Evolutionary conservation across 1,140 invertebrate species (phyloP).

Genomic region (Riptortus pedestris): DNA sequence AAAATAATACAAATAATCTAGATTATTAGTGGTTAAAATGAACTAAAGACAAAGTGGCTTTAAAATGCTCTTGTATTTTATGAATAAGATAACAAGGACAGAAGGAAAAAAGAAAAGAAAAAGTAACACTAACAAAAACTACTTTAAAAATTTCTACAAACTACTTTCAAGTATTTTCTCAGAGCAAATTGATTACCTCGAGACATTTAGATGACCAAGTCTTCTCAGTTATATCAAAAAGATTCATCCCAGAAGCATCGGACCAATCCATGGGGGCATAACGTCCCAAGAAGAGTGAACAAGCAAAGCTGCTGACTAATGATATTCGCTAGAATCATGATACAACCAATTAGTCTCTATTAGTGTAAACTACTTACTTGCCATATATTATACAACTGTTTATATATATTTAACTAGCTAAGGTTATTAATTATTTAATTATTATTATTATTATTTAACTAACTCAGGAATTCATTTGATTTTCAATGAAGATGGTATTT

Average conservation of each 20-base stretch:
- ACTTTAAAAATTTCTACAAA: too few relatives aligned
- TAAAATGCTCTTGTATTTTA: conserved; percentile 63
- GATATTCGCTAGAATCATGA: conserved; percentile 65
- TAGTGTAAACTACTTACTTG: background rate
- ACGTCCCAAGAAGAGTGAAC: conserved; percentile 76
- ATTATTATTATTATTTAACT: too few relatives aligned
- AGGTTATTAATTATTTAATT: too few relatives aligned
- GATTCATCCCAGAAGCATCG: conserved; percentile 94
- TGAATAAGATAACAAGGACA: background rate
- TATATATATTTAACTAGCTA: too few relatives aligned
- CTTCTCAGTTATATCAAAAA: conserved; percentile 73
- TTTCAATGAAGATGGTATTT: too few relatives aligned
- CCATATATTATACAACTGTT: background rate
- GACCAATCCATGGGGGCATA: conserved; percentile 84
- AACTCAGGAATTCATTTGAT: too few relatives aligned
- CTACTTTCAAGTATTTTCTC: too few relatives aligned
- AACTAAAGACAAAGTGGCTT: conserved; percentile 46
- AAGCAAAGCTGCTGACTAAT: conserved; percentile 83
- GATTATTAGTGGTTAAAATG: background rate
- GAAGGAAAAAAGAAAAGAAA: too few relatives aligned
- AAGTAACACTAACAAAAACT: too few relatives aligned
- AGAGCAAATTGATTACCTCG: too few relatives aligned
- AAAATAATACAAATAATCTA: background rate
- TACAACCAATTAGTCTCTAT: conserved; percentile 23
- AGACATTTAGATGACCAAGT: conserved; percentile 66